These are phyloP conservation scores for Ptilorrhoa leucosticta DNA, from an alignment of 2,113 vertebrate species.

Conservation along the genomic window DNA sequence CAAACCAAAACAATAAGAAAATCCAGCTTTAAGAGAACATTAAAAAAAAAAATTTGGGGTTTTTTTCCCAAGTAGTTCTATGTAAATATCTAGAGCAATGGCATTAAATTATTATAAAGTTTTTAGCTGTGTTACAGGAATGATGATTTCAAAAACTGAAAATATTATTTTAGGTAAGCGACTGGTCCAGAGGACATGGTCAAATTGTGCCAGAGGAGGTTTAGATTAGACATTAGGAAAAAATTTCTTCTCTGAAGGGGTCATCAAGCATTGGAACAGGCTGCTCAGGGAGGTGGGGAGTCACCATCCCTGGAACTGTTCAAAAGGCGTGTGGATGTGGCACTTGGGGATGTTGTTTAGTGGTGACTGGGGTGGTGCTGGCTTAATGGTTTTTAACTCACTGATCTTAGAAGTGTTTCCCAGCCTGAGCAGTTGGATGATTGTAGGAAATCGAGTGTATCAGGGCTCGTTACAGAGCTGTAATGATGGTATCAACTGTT, in stretches of 20 bases:
- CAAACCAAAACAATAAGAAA: not conserved
- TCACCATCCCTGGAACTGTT: not conserved
- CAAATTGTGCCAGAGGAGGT: not conserved
- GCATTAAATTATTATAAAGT: not conserved
- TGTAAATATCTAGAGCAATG: not conserved
- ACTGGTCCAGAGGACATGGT: not conserved
- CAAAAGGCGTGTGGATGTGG: rapidly evolving
- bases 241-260: not conserved
- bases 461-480: not conserved
- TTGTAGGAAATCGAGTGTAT: rapidly evolving
- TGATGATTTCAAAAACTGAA: not conserved
- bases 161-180: not conserved
- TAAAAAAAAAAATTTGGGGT: not conserved
- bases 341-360: rapidly evolving
- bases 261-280: not conserved
- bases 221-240: not conserved
- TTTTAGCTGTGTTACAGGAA: not conserved
- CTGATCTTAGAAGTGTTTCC: not conserved
- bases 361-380: rapidly evolving
- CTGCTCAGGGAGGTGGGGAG: not conserved
- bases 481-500: not conserved
- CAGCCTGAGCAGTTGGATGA: not conserved
- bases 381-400: too few species aligned
- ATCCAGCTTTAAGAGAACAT: not conserved
- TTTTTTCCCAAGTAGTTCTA: not conserved